Evolutionary conservation across 2,113 vertebrate genomes (phyloP), one percentile per base, ranked within the genome.

Genomic region (Chionomys nivalis): DNA sequence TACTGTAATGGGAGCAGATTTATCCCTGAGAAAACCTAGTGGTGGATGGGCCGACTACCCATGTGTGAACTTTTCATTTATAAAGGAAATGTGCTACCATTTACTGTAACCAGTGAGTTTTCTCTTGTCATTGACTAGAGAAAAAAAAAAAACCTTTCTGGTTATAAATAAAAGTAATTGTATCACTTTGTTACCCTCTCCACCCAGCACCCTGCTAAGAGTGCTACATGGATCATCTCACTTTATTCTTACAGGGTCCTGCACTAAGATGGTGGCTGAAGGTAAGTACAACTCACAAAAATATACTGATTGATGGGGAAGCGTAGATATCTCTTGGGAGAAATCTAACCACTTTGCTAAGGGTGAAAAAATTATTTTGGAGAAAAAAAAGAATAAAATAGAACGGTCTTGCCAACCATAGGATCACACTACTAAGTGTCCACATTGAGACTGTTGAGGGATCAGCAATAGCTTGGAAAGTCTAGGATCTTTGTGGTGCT

Each of bases 311-410:
- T 52, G 76, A 55, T 4, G 2, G 49, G 7, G 47, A 49, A 49
- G 10, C 24, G 36, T 66, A 42, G 5, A 42, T 89, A 28, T 78
- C 17, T 89, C 8, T 68, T 72, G 82, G 24, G 36, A 87, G n/a
- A 63, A 55, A 66, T 63, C 11, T 82, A 93, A 75, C 31, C 5
- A 47, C 7, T 61, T 72, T 8, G 11, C 44, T 87, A 78, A 82
- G 66, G 42, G 66, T 82, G 52, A 1, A 19, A 55, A 31, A 63
- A 12, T 0, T 4, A 58, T 66, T 2, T 31, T 52, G 49, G 89
- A 95, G 42, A 39, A 81, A 89, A 76, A 72, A 7, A 44, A 44
- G 28, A 12, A 36, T n/a, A 77, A 76, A 93, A 94, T 42, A 10
- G 0, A 17, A 70, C 31, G 5, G 12, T 70, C 17, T 78, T n/a